Evolutionary conservation across 2,113 vertebrate genomes (phyloP).

Genomic region (Etheostoma spectabile): DNA sequence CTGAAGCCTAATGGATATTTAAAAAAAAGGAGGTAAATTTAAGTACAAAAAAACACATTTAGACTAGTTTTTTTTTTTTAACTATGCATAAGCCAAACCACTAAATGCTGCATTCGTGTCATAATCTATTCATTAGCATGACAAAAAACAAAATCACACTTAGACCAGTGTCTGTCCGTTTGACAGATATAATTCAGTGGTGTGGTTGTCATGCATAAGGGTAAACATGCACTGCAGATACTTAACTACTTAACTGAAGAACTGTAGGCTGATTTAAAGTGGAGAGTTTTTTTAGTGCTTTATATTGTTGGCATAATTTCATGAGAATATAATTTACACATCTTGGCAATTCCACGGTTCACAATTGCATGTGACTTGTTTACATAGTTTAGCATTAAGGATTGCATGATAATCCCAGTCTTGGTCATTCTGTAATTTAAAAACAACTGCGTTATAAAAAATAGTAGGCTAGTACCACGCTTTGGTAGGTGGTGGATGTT

Average conservation of each 20-base stretch:
- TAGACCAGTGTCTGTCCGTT: background rate
- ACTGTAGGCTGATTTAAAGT: background rate
- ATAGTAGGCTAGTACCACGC: background rate
- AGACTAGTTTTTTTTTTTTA: background rate
- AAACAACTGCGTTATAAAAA: background rate
- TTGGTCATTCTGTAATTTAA: background rate
- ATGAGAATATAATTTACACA: background rate
- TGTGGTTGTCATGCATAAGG: background rate
- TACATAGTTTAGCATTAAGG: background rate
- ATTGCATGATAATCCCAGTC: background rate
- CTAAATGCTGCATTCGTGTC: background rate
- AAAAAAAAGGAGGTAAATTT: conserved; percentile 3
- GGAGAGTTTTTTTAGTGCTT: background rate
- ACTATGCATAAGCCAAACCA: background rate
- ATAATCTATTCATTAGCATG: background rate
- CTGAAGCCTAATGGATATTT: conserved; percentile 87
- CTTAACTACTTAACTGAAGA: background rate
- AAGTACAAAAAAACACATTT: background rate
- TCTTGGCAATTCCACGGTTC: background rate
- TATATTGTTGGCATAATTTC: background rate
- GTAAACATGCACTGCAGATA: background rate
- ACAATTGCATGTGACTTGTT: background rate
- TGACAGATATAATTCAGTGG: background rate
- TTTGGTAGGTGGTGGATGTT: conserved; percentile 19
- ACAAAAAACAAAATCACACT: background rate